Evolutionary conservation across 2,797 vertebrate species (phyloP).

Genomic region (Mus minutoides): DNA sequence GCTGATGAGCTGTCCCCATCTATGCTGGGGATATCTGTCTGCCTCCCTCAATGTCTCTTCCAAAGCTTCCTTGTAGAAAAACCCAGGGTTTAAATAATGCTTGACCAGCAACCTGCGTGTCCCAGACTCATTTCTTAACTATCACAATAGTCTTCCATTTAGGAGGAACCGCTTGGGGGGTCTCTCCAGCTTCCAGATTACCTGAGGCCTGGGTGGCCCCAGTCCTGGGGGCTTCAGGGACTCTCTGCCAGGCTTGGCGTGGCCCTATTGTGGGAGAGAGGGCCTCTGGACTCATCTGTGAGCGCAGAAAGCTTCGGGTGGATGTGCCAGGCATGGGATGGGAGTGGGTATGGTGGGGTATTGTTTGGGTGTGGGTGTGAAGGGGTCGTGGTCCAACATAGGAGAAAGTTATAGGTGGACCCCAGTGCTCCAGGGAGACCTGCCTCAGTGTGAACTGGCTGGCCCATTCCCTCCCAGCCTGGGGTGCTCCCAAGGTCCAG

Average conservation of each 20-base stretch:
- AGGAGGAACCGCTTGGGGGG: too few relatives aligned
- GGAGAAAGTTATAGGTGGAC: rapidly evolving
- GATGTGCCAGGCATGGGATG: background rate
- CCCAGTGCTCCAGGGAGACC: rapidly evolving
- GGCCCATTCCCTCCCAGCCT: background rate
- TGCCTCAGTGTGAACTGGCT: too few relatives aligned
- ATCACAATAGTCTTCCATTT: background rate
- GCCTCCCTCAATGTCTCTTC: background rate
- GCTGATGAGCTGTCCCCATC: background rate
- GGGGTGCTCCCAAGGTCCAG: background rate
- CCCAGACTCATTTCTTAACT: background rate
- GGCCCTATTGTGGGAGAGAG: background rate
- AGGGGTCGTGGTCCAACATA: background rate
- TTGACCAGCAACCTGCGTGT: too few relatives aligned
- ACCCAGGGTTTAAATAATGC: background rate
- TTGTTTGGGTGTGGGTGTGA: background rate
- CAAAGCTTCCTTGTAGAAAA: background rate
- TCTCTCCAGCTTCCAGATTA: background rate
- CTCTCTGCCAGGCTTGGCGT: background rate
- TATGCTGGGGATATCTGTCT: background rate
- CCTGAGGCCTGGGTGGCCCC: background rate
- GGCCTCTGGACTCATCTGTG: background rate
- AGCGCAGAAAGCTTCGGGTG: rapidly evolving
- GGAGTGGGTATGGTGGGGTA: background rate
- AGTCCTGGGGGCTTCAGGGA: background rate